Evolutionary conservation across 2,888 invertebrate species (phyloP).

Genomic region (Silvanus unidentatus): DNA sequence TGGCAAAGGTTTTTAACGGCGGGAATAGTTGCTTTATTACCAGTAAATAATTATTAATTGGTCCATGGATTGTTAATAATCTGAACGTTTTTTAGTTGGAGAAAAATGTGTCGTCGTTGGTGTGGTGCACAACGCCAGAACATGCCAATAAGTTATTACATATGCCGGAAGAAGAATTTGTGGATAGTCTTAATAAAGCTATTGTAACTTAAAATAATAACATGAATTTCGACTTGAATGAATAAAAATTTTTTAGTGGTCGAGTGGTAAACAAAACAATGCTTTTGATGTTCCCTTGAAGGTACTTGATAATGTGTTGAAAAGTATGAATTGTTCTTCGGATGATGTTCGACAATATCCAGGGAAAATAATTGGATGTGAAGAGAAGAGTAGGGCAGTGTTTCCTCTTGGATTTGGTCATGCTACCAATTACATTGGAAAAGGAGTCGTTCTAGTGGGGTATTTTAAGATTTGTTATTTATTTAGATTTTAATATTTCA

Average conservation of each 20-base stretch:
- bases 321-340: constrained; percentile 42
- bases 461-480: constrained; percentile 42
- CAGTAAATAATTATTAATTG: constrained; percentile 49
- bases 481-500: background rate
- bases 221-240: background rate
- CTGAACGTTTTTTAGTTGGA: constrained; percentile 54
- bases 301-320: constrained; percentile 48
- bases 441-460: constrained; percentile 83
- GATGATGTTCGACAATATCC: constrained; percentile 49
- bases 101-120: constrained; percentile 75
- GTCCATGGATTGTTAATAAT: background rate
- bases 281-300: constrained; percentile 53
- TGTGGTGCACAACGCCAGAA: constrained; percentile 80
- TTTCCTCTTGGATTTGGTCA: constrained; percentile 93
- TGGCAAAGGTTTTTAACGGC: constrained; percentile 94
- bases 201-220: constrained; percentile 50
- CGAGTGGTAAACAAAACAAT: constrained; percentile 51
- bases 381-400: constrained; percentile 65
- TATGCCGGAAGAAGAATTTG: constrained; percentile 72
- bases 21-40: constrained; percentile 89
- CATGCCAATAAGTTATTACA: constrained; percentile 69
- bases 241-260: constrained; percentile 50
- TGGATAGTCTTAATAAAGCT: constrained; percentile 81
- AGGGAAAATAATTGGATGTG: constrained; percentile 60
- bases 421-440: constrained; percentile 75